Conservation (phyloP, 2,113 vertebrate genomes). For the Gymnocephalus cernua region DNA sequence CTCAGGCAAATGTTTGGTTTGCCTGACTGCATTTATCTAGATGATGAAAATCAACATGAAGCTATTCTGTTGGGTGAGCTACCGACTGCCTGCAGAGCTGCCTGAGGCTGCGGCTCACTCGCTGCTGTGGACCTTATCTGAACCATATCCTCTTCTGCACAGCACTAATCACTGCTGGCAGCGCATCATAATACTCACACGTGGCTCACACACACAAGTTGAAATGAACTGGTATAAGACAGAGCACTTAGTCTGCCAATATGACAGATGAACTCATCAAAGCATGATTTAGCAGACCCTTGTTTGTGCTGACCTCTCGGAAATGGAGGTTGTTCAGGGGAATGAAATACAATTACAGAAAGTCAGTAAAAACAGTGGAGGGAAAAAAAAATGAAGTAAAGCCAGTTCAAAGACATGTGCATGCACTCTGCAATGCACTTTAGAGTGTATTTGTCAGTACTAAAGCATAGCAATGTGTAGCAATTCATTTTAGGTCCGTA, state of each 20-base stretch:
- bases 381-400: neutral
- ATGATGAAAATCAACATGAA: slow-evolving; percentile 28
- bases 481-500: neutral
- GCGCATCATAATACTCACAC: slow-evolving; percentile 21
- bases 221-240: slow-evolving; percentile 4
- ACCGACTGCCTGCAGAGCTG: slow-evolving; percentile 18
- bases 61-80: slow-evolving; percentile 16
- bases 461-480: neutral
- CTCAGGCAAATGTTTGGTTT: slow-evolving; percentile 17
- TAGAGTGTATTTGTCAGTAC: neutral
- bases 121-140: slow-evolving; percentile 33
- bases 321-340: slow-evolving; percentile 5
- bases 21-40: slow-evolving; percentile 14
- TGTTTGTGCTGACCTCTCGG: slow-evolving; percentile 1
- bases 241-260: slow-evolving; percentile 19
- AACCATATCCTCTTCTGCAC: slow-evolving; percentile 38
- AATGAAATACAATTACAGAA: slow-evolving; percentile 14
- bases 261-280: slow-evolving; percentile 36
- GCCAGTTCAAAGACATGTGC: neutral
- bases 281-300: slow-evolving; percentile 1
- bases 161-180: slow-evolving; percentile 36
- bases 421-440: neutral
- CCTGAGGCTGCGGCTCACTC: slow-evolving; percentile 28
- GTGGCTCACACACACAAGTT: slow-evolving; percentile 19
- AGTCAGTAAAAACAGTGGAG: neutral